Evolutionary conservation across 2,797 vertebrate genomes (phyloP).

Genomic region (Margarornis squamiger): DNA sequence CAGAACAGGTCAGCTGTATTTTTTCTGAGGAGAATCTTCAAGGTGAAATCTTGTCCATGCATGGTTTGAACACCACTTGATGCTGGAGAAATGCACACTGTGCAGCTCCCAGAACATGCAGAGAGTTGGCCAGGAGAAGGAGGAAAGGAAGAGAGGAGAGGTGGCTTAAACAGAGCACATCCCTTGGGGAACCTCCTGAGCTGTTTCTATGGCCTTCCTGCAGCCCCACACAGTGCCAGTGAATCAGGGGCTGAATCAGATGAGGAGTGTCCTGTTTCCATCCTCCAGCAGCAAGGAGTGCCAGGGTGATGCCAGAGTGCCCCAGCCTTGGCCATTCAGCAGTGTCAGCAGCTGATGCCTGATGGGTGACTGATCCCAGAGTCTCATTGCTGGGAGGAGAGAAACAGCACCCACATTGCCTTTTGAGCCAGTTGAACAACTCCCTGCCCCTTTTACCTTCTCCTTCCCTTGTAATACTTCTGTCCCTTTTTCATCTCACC

Average conservation of each 20-base stretch:
- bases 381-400: neutral
- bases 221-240: neutral
- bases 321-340: fast-evolving
- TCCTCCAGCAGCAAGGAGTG: neutral
- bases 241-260: neutral
- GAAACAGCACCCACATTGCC: neutral
- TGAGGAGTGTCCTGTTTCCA: neutral
- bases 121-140: neutral
- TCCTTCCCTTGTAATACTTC: neutral
- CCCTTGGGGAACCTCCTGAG: neutral
- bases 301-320: neutral
- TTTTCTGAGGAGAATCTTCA: neutral
- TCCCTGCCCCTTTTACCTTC: neutral
- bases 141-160: neutral
- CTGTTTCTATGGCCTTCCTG: too few species aligned
- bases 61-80: neutral
- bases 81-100: fast-evolving
- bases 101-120: fast-evolving
- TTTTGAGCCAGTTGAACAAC: neutral
- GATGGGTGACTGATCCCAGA: neutral
- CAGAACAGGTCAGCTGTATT: neutral
- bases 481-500: neutral
- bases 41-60: neutral
- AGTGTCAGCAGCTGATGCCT: neutral
- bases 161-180: neutral